phyloP scores from a whole-genome alignment of 2,888 invertebrate species.

The Candidula unifasciata region DNA sequence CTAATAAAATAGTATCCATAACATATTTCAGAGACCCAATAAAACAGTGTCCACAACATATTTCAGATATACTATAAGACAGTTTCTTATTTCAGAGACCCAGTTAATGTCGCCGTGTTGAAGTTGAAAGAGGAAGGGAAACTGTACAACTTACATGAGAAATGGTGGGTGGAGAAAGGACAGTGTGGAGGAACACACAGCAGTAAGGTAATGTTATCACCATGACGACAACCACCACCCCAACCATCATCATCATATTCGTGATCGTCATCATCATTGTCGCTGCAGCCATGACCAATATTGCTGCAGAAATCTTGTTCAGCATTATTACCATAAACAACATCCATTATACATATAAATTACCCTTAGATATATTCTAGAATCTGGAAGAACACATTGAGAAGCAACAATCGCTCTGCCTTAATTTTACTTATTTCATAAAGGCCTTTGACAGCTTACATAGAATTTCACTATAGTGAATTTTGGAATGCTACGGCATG shows the following conservation, averaged over 20 bases:
- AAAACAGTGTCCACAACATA: too few relatives aligned
- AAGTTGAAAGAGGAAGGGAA: constrained; percentile 93
- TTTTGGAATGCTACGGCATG: too few relatives aligned
- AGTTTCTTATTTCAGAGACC: constrained; percentile 92
- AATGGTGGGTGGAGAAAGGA: constrained; percentile 92
- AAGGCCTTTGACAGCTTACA: too few relatives aligned
- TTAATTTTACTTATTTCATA: too few relatives aligned
- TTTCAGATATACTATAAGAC: too few relatives aligned
- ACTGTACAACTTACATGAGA: constrained; percentile 90
- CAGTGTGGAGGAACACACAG: constrained; percentile 76
- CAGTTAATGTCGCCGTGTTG: constrained; percentile 93
- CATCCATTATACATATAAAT: background rate
- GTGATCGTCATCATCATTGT: background rate
- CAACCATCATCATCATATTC: background rate
- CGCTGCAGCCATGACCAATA: background rate
- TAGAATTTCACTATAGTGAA: too few relatives aligned
- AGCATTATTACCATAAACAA: background rate
- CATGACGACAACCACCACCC: background rate
- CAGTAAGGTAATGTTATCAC: constrained; percentile 26
- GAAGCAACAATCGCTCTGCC: too few relatives aligned
- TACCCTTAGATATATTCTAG: too few relatives aligned
- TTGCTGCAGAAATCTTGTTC: background rate
- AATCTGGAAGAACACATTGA: too few relatives aligned
- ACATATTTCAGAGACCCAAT: too few relatives aligned
- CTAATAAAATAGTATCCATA: too few relatives aligned